Evolutionary conservation across 2,888 invertebrate genomes (phyloP).

Genomic region (Saturnia japonica): DNA sequence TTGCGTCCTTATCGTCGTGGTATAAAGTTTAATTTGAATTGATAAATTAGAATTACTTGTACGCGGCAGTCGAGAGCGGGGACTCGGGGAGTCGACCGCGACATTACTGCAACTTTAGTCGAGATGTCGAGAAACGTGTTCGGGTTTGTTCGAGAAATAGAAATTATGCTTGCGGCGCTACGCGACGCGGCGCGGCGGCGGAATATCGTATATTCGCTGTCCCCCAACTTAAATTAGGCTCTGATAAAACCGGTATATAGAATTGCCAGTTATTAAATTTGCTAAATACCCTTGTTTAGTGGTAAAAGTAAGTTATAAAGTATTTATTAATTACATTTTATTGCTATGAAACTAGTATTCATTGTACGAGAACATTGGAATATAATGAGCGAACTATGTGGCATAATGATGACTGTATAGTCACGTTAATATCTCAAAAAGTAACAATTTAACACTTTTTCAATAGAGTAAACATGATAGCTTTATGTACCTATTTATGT

Average conservation of each 20-base stretch:
- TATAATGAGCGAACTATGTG: background rate
- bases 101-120: background rate
- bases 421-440: background rate
- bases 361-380: background rate
- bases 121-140: background rate
- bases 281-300: background rate
- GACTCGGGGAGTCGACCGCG: background rate
- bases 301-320: background rate
- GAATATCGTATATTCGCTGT: slow-evolving; percentile 4
- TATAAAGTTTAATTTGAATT: slow-evolving; percentile 13
- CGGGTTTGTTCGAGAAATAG: slow-evolving; percentile 21
- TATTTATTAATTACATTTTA: background rate
- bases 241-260: background rate
- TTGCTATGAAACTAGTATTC: background rate
- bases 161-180: slow-evolving; percentile 17
- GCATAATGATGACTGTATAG: background rate
- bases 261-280: background rate
- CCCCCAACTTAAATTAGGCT: background rate
- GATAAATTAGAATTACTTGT: slow-evolving; percentile 3
- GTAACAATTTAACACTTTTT: background rate
- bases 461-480: too few relatives aligned
- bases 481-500: too few relatives aligned
- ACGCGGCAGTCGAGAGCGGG: slow-evolving; percentile 28
- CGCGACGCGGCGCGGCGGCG: slow-evolving; percentile 1
- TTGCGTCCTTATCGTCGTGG: background rate